Evolutionary conservation across 2,113 vertebrate species (phyloP).

Genomic region (Trichechus manatus): DNA sequence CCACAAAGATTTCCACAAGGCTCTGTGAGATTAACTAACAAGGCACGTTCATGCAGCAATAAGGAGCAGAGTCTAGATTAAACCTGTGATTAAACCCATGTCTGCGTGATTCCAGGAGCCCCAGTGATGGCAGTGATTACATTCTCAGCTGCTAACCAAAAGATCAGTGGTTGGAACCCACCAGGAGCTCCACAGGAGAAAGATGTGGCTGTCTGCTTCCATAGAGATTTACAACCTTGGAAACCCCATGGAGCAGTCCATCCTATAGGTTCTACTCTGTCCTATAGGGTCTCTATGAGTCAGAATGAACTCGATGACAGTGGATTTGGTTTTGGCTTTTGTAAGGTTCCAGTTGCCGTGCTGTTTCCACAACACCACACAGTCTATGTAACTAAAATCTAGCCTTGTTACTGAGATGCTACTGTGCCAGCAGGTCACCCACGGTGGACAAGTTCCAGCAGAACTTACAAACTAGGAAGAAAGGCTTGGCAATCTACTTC

Average conservation of each 20-base stretch:
- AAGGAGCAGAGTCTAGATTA: neutral
- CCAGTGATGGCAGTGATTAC: neutral
- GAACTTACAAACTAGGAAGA: neutral
- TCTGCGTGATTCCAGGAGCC: neutral
- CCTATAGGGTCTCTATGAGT: neutral
- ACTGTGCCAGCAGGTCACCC: neutral
- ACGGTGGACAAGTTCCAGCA: neutral
- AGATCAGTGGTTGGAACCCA: neutral
- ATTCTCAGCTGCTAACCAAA: neutral
- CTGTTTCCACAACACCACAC: neutral
- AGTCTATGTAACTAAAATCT: neutral
- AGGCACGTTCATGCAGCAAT: neutral
- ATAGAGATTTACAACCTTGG: neutral
- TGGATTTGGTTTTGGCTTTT: neutral
- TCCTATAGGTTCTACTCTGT: too few relatives aligned
- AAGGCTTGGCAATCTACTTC: neutral
- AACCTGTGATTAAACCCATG: neutral
- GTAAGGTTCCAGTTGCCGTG: neutral
- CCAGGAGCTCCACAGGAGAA: neutral
- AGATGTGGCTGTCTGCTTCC: neutral
- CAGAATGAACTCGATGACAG: neutral
- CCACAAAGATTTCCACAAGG: neutral
- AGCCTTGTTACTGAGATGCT: neutral
- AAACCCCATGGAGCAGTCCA: neutral
- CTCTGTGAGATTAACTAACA: neutral